Percentiles rank a stretch among this genome's conserved stretches.
These are phyloP conservation scores for Andrena praecox DNA, from an alignment of 2,888 invertebrate genomes.

Conservation along the genomic window DNA sequence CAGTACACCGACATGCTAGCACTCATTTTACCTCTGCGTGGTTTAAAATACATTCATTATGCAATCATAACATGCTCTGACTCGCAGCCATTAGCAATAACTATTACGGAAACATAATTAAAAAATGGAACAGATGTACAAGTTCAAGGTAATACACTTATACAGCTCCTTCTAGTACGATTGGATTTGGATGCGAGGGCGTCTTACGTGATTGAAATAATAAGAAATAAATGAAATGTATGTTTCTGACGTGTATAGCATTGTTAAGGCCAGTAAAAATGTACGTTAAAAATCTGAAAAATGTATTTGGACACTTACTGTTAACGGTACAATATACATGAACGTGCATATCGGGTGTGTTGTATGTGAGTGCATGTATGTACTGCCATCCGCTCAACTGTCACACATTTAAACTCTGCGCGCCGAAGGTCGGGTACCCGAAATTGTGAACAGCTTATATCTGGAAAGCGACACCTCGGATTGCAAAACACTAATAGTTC, in stretches of 20 bases:
- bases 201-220: too few relatives aligned
- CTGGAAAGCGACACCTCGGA: background rate
- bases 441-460: background rate
- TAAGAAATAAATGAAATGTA: background rate
- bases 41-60: too few relatives aligned
- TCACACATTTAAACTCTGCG: background rate
- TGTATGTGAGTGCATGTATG: too few relatives aligned
- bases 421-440: background rate
- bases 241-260: background rate
- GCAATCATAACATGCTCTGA: too few relatives aligned
- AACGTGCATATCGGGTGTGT: background rate
- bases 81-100: too few relatives aligned
- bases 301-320: constrained; percentile 6
- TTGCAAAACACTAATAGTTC: background rate
- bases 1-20: too few relatives aligned
- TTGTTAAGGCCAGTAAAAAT: constrained; percentile 3
- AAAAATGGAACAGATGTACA: too few relatives aligned
- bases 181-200: too few relatives aligned
- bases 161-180: too few relatives aligned
- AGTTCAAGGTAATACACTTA: too few relatives aligned
- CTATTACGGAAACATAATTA: too few relatives aligned
- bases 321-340: background rate
- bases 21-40: too few relatives aligned
- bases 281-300: constrained; percentile 3
- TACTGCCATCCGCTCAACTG: background rate